Evolutionary conservation across 2,113 vertebrate genomes (phyloP), one percentile per base, ranked within the genome.

Genomic region (Paedocypris sp.): DNA sequence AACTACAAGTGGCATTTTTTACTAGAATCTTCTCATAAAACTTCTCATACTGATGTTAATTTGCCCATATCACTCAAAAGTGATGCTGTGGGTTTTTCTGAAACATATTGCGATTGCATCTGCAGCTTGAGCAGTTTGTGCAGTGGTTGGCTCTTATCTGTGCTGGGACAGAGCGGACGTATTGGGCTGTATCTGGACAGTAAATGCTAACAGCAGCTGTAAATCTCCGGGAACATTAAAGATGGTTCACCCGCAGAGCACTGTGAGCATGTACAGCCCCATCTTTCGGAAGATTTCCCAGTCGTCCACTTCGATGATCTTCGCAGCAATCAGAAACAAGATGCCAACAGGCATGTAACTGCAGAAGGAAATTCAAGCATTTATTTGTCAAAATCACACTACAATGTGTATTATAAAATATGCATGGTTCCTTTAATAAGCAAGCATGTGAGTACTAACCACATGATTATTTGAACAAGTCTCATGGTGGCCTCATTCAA

Each of bases 231-330:
- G 64, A 67, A 41, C 43, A 66, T 71, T 64, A 52, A 36, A 75
- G 25, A 49, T 0, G 83, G 91, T 31, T 58, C 87, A 99, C 95
- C 95, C 95, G 73, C 77, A 93, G 75, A 99, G 78, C 73, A 99
- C 93, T 0, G 95, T 99, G 76, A 90, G 91, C 93, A 99, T 95
- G 77, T 97, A 99, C 68, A 99, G 85, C 64, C 93, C 94, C 83
- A 99, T 80, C 85, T 97, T 94, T 72, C 79, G 88, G 73, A 99
- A 99, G 79, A 99, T 93, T 69, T 98, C 93, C 94, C 93, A 99
- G 85, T 97, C 87, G 62, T 97, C 92, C 69, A 99, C 94, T 82
- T 97, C 89, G 19, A 97, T 88, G 78, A 99, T 95, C 77, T 98
- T 98, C 16, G 92, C 93, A 35, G 95, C 94, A 80, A 99, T 92